Evolutionary conservation across 2,888 invertebrate genomes (phyloP), one percentile per base, ranked within the genome.

Genomic region (Cantharis rustica): DNA sequence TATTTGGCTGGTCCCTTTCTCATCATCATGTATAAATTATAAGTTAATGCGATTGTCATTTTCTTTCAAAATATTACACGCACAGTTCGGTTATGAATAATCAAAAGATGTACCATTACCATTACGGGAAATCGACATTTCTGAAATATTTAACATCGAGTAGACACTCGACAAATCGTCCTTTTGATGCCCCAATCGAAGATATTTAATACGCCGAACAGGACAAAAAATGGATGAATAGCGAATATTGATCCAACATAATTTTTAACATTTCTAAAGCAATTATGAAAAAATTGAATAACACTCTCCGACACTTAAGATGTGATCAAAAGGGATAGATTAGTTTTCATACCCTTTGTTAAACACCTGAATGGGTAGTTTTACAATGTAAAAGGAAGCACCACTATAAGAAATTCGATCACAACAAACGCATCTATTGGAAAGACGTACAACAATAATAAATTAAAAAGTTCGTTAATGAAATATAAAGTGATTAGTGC

Each of bases 1-100:
- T 87, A 87, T 87, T 85, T 83, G 85, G 83, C 82, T 82, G 82
- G 81, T 82, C 75, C 69, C 75, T 75, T 75, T 71, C 73, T 75
- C 73, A 75, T 75, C 77, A 75, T 77, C 72, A 75, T 70, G 72
- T 78, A 78, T 78, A 78, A 78, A 78, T 78, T 78, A 77, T 78
- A 75, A 72, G 77, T 73, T 75, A 77, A 76, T 73, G 72, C 70
- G 76, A 79, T 75, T 77, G 63, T 77, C 75, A 69, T 71, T 47
- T 47, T 47, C n/a, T 69, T 70, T 47, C 47, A 47, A 47, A 47
- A 47, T 47, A 47, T 47, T 47, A 47, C 47, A 47, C 47, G 47
- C 47, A 47, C 47, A n/a, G 47, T 7, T 47, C 9, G 47, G 47
- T 47, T 47, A 47, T 47, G 47, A 47, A 47, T 47, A 47, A 47